Evolutionary conservation across 2,888 invertebrate genomes (phyloP), one percentile per base, ranked within the genome.

Genomic region (Drosophila picticornis): DNA sequence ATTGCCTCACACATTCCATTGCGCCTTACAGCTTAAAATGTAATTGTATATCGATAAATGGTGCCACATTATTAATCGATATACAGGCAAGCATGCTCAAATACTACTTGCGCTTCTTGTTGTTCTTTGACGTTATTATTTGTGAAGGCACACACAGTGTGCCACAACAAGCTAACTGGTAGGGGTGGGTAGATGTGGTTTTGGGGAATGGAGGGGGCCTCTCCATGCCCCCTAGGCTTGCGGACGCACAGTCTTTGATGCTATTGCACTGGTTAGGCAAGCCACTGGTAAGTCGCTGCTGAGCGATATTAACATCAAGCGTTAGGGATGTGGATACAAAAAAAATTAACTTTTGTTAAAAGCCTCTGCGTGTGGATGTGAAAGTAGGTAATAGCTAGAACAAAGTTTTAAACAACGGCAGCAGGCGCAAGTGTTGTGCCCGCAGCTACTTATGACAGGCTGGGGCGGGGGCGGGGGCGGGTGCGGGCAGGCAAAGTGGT

Each of bases 221-320:
- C 56, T 27, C 32, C 34, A n/a, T 38, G 34, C 27, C n/a, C 51
- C 62, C 16, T 57, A 68, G 76, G 76, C 80, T 57, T 77, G 60
- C 29, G 51, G 51, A 51, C 22, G 19, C 51, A 31, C n/a, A 36
- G 53, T 53, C 43, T 40, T 25, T 36, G 32, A 13, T 43, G 22
- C 7, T 38, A 25, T 22, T 43, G 34, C 51, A 25, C 38, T 40
- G 71, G 50, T 58, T 56, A 51, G 71, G 31, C 58, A 40, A 38
- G 55, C 53, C 36, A 63, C 71, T 80, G 81, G 77, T 71, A 61
- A 66, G 71, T 65, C 64, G 73, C 84, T 78, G 88, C 64, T 82
- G 32, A 53, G 72, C 72, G 83, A 72, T 88, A 90, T 84, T 90
- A 88, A 88, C 83, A 88, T 84, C 83, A 87, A 81, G 82, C 71